Conservation (phyloP, 2,888 invertebrate genomes). For the Pammene aurita region DNA sequence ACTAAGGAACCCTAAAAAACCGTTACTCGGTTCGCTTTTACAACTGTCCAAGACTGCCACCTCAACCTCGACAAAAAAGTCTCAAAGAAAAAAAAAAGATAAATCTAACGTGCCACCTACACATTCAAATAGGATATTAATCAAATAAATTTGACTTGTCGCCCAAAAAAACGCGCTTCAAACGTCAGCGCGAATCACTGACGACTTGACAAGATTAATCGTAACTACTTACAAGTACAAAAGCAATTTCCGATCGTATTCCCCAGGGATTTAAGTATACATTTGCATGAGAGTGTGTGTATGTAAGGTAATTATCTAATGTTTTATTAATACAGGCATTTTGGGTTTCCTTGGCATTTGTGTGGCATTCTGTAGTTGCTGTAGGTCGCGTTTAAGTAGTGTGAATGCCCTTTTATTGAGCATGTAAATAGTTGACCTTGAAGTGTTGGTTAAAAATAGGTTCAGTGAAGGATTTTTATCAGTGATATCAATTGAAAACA, state of each 20-base stretch:
- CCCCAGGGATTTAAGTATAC: background rate
- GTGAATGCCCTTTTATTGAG: conserved; percentile 22
- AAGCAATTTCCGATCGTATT: conserved; percentile 2
- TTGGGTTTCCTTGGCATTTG: conserved; percentile 37
- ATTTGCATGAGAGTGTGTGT: background rate
- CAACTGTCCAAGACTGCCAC: background rate
- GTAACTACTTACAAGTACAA: background rate
- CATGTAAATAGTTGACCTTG: conserved; percentile 1
- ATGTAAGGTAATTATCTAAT: conserved; percentile 15
- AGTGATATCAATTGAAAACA: too few relatives aligned
- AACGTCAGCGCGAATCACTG: conserved; percentile 26
- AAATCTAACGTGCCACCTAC: conserved; percentile 25
- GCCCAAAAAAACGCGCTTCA: conserved; percentile 18
- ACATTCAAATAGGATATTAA: conserved; percentile 29
- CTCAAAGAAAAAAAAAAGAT: conserved; percentile 19
- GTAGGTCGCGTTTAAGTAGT: conserved; percentile 32
- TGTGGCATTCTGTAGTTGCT: conserved; percentile 28
- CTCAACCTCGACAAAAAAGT: conserved; percentile 14
- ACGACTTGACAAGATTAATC: conserved; percentile 9
- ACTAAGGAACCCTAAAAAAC: too few relatives aligned
- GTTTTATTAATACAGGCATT: conserved; percentile 25
- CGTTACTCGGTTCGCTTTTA: background rate
- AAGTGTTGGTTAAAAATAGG: conserved; percentile 13
- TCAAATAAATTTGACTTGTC: conserved; percentile 37
- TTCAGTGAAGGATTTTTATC: background rate